A percentile compares a stretch with the other conserved stretches of the same genome.
Conservation (phyloP, 2,888 invertebrate species). For the Coronaproctus castanopsis region DNA sequence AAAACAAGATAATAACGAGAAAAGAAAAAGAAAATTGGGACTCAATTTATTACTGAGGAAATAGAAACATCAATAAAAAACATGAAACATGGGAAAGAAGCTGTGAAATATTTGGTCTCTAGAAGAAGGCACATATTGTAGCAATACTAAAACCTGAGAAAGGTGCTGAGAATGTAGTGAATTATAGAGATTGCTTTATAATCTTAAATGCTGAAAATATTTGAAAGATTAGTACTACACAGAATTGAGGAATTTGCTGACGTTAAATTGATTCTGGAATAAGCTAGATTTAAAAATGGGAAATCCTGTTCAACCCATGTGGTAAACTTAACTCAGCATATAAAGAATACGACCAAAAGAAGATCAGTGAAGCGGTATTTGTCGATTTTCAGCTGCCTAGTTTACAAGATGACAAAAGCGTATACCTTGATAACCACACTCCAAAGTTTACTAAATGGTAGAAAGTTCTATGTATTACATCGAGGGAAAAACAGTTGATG, state of each 20-base stretch:
- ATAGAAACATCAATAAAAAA: background rate
- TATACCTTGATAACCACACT: background rate
- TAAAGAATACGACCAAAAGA: too few species aligned
- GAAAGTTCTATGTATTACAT: background rate
- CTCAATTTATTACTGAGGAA: background rate
- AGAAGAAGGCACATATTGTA: background rate
- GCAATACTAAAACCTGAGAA: background rate
- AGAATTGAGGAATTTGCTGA: background rate
- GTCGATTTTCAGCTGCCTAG: background rate
- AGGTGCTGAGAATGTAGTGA: background rate
- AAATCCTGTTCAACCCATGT: background rate
- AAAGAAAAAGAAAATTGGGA: background rate
- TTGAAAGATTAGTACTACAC: background rate
- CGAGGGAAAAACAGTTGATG: background rate
- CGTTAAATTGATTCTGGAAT: background rate
- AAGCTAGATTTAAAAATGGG: background rate
- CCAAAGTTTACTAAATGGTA: background rate
- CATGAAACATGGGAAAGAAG: background rate
- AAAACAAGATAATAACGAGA: background rate
- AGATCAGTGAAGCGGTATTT: background rate
- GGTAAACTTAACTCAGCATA: background rate
- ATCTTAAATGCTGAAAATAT: background rate
- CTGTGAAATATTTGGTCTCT: background rate
- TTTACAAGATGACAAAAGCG: background rate
- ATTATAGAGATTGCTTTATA: background rate